These are phyloP conservation scores for Zophobas morio DNA, from an alignment of 1,140 invertebrate genomes.

Conservation along the genomic window DNA sequence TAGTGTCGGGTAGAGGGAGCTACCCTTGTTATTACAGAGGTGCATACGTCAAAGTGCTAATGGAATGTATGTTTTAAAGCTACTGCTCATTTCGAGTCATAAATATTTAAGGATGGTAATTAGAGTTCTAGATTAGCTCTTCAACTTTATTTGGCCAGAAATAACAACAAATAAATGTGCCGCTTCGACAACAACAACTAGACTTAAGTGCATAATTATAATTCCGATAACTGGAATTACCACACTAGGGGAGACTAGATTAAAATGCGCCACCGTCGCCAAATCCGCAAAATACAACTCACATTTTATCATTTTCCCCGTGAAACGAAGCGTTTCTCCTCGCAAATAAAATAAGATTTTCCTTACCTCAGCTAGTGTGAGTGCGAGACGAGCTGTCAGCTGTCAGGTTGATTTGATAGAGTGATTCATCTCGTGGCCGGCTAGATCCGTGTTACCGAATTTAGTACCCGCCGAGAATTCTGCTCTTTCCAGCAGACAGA, in stretches of 20 bases:
- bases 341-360: conserved; percentile 28
- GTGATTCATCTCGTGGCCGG: conserved; percentile 63
- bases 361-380: conserved; percentile 20
- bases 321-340: background rate
- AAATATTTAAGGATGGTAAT: conserved; percentile 16
- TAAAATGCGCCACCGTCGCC: background rate
- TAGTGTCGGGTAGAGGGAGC: conserved; percentile 48
- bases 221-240: background rate
- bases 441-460: conserved; percentile 51
- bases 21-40: conserved; percentile 58
- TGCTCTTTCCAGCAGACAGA: conserved; percentile 15
- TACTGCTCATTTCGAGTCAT: background rate
- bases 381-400: conserved; percentile 53
- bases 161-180: conserved; percentile 2
- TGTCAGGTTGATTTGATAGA: conserved; percentile 63
- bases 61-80: conserved; percentile 46
- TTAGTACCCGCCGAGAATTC: conserved; percentile 47
- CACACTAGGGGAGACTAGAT: background rate
- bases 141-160: background rate
- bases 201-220: background rate
- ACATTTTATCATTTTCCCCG: background rate
- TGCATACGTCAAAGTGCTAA: conserved; percentile 56
- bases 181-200: background rate
- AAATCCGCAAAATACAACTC: too few relatives aligned
- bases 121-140: conserved; percentile 7